phyloP scores from a whole-genome alignment of 2,113 vertebrate genomes.

The Pheucticus melanocephalus region DNA sequence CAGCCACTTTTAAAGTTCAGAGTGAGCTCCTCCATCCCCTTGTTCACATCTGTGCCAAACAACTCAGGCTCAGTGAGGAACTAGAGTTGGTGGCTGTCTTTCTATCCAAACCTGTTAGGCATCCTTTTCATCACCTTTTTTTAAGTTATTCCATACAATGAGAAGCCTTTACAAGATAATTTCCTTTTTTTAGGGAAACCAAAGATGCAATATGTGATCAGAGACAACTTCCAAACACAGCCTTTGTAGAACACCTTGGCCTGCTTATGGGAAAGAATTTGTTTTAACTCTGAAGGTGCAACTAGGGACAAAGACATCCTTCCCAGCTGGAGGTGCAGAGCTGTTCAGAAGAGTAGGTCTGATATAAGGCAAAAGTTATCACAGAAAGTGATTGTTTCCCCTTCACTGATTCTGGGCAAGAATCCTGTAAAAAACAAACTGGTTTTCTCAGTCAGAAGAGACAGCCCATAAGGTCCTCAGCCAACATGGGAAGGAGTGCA shows the following conservation, averaged over 20 bases:
- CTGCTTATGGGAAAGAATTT: background rate
- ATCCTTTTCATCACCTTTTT: background rate
- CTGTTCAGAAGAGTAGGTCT: background rate
- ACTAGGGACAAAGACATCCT: background rate
- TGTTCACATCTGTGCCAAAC: background rate
- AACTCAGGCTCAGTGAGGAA: background rate
- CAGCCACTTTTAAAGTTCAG: background rate
- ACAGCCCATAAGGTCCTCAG: background rate
- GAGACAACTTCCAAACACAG: background rate
- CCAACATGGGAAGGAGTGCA: background rate
- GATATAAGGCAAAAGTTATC: background rate
- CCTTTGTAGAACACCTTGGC: background rate
- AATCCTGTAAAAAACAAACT: background rate
- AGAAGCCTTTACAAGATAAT: background rate
- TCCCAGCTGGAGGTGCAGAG: background rate
- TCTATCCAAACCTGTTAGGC: background rate
- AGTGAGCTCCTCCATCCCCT: background rate
- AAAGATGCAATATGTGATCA: background rate
- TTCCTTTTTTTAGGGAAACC: background rate
- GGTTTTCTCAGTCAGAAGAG: background rate
- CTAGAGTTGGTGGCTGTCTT: background rate
- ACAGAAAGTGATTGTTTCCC: background rate
- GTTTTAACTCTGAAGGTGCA: background rate
- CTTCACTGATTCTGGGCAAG: background rate
- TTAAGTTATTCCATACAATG: background rate